These are phyloP conservation scores for Littorina saxatilis DNA, from an alignment of 1,140 invertebrate genomes.

Conservation along the genomic window DNA sequence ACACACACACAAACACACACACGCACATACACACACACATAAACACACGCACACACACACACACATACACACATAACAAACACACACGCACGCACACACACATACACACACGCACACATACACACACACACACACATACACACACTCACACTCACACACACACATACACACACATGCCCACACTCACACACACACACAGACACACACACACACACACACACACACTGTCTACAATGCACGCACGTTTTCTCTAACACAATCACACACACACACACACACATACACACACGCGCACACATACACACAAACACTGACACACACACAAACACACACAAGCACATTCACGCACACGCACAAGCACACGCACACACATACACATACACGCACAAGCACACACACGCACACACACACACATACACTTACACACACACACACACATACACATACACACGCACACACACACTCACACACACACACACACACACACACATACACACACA, in stretches of 20 bases:
- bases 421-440: neutral
- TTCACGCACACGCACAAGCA: too few relatives aligned
- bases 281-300: too few relatives aligned
- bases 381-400: too few relatives aligned
- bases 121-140: neutral
- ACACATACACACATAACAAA: too few relatives aligned
- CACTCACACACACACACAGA: neutral
- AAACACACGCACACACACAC: too few relatives aligned
- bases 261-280: neutral
- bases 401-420: neutral
- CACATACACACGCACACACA: constrained; percentile 5
- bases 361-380: too few relatives aligned
- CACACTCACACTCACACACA: neutral
- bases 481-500: neutral
- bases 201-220: neutral
- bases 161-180: too few relatives aligned
- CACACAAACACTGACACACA: too few relatives aligned
- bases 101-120: neutral
- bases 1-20: too few relatives aligned
- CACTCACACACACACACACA: neutral
- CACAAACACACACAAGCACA: too few relatives aligned
- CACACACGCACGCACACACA: constrained; percentile 24
- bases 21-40: too few relatives aligned
- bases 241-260: too few relatives aligned
- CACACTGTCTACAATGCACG: neutral